Evolutionary conservation across 2,113 vertebrate genomes (phyloP).

Genomic region (Mohoua ochrocephala): DNA sequence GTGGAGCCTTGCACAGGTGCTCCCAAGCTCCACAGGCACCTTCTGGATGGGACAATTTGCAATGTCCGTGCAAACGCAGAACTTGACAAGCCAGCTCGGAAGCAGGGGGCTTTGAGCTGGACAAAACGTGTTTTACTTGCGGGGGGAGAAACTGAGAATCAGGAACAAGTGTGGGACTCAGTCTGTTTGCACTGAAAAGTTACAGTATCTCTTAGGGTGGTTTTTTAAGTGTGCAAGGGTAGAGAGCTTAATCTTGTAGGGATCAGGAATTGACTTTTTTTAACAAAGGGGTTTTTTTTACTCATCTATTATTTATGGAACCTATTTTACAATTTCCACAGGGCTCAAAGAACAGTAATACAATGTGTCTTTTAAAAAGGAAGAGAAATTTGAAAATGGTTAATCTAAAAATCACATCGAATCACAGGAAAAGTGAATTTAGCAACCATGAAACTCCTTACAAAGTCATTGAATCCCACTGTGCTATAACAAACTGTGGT

Average conservation of each 20-base stretch:
- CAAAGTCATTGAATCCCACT: neutral
- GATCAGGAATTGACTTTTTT: neutral
- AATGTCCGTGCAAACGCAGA: accelerated
- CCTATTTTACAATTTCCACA: neutral
- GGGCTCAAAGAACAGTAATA: neutral
- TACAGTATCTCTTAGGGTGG: accelerated
- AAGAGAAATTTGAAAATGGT: neutral
- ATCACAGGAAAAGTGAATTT: neutral
- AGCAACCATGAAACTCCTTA: neutral
- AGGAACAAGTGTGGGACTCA: neutral
- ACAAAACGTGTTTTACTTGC: neutral
- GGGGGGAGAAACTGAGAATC: neutral
- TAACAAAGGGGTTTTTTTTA: neutral
- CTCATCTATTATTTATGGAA: neutral
- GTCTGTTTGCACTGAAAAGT: neutral
- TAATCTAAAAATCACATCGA: neutral
- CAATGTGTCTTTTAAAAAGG: neutral
- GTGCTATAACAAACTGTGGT: neutral
- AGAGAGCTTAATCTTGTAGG: neutral
- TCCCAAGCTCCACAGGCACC: neutral
- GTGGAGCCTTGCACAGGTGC: accelerated
- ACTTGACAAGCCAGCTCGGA: neutral
- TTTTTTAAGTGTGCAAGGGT: neutral
- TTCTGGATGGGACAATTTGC: neutral
- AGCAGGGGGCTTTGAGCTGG: accelerated